Base-by-base conservation (phyloP, 2,888 invertebrate genomes). In the Rotaria sp. region DNA sequence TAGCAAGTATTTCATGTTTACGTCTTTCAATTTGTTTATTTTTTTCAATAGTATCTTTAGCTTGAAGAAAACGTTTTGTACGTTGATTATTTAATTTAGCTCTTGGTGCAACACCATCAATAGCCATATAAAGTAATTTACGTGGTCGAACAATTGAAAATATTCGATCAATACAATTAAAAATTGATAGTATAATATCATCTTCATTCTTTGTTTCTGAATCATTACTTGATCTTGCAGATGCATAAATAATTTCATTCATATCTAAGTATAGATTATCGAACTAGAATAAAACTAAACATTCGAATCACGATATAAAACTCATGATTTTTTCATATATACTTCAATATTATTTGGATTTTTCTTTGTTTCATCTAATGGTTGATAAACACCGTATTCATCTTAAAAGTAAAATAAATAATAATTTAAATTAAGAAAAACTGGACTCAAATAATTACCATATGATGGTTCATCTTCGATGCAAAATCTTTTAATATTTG, bases 21-120 rank as follows among this genome's bases (percentile, higher is more conserved):
- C n/a, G n/a, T n/a, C n/a, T n/a, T n/a, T n/a, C n/a, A n/a, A n/a
- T n/a, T n/a, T n/a, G n/a, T n/a, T n/a, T n/a, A n/a, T n/a, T n/a
- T n/a, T n/a, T n/a, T n/a, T n/a, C n/a, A n/a, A n/a, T n/a, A n/a
- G n/a, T n/a, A n/a, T n/a, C n/a, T 90, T 99, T 98, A 0, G 97
- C 95, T 0, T 98, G 96, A 84, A 99, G 93, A 92, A 99, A 99
- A 89, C 98, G 93, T 88, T 99, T 93, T 0, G 97, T 97, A 86
- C 99, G 93, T 90, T 99, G 99, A 90, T 99, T 99, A 92, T 99
- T 99, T 99, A 99, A 99, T 92, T 99, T 99, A 0, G 99, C 99
- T 90, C 98, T 93, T 0, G n/a, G n/a, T n/a, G n/a, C n/a, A n/a
- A n/a, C n/a, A n/a, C n/a, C n/a, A n/a, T n/a, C n/a, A n/a, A n/a